Evolutionary conservation across 2,113 vertebrate genomes (phyloP), one percentile per base, ranked within the genome.

Genomic region (Nannobrachium achirus): DNA sequence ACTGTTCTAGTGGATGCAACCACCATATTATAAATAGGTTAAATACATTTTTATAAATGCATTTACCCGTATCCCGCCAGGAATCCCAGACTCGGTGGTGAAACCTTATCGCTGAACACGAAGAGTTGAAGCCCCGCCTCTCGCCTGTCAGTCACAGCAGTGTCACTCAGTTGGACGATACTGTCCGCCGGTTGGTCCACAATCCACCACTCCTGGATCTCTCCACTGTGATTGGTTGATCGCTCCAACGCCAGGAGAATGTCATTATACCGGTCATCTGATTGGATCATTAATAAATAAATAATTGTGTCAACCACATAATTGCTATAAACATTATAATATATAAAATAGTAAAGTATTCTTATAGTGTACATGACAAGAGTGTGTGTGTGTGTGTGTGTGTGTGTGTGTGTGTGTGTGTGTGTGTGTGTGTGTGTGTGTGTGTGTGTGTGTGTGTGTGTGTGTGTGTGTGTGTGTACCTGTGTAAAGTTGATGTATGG

Each of bases 31-130:
- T 25, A 25, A 25, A 25, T 25, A 25, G 2, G 25, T 33, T 33
- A 33, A 4, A 33, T 33, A 33, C 6, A 5, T 33, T 33, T 33
- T 33, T 33, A 16, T 41, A 3, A 44, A 7, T 33, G 7, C 69
- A 55, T 94, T 94, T 93, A 98, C 96, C 96, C 96, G 10, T 97
- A 98, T 80, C 96, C 96, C 51, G 96, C 96, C 66, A 98, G 90
- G 83, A 98, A 98, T 78, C 96, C 95, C 70, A 98, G 92, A 74
- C 96, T 98, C 0, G 96, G 96, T 48, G 96, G 96, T 68, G 95
- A 97, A 84, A 98, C 95, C 95, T 97, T 97, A 79, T 97, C 96
- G 75, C 95, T 98, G 86, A 97, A 97, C 66, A 97, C 92, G 52
- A 94, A 91, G 66, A 98, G 86, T 69, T 96, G 93, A 73, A 95